Evolutionary conservation across 1,140 invertebrate genomes (phyloP).

Genomic region (Hycleus phaleratus): DNA sequence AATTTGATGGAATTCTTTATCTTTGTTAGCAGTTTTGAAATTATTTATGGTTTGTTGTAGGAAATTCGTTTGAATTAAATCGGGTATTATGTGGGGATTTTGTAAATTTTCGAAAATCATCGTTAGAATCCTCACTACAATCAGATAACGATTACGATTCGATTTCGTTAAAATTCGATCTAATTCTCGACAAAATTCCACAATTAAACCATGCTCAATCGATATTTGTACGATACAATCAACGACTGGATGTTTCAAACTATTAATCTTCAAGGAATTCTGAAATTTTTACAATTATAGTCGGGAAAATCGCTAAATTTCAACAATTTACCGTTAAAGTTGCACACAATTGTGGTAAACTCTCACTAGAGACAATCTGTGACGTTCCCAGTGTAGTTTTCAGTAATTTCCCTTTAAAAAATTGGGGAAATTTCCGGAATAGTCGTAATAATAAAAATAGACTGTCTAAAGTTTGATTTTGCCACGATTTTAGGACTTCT

Average conservation of each 20-base stretch:
- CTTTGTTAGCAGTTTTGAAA: slow-evolving; percentile 44
- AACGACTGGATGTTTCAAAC: slow-evolving; percentile 54
- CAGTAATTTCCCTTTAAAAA: slow-evolving; percentile 45
- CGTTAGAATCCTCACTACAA: slow-evolving; percentile 37
- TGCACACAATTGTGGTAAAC: slow-evolving; percentile 46
- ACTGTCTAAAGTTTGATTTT: slow-evolving; percentile 45
- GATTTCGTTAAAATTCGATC: slow-evolving; percentile 51
- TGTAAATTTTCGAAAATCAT: slow-evolving; percentile 24
- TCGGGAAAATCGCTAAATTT: not conserved
- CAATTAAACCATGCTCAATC: slow-evolving; percentile 41
- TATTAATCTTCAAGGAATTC: slow-evolving; percentile 49
- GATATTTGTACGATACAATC: slow-evolving; percentile 48
- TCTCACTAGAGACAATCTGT: slow-evolving; percentile 49
- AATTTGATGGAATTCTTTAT: slow-evolving; percentile 40
- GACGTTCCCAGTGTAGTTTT: slow-evolving; percentile 47
- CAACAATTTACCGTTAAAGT: slow-evolving; percentile 51
- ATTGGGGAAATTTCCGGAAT: slow-evolving; percentile 42
- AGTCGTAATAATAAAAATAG: slow-evolving; percentile 46
- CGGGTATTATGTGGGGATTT: slow-evolving; percentile 20
- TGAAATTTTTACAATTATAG: not conserved
- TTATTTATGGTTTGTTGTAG: slow-evolving; percentile 42
- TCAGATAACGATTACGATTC: slow-evolving; percentile 51
- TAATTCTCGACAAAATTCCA: slow-evolving; percentile 49
- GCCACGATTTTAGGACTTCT: slow-evolving; percentile 50
- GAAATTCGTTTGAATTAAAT: slow-evolving; percentile 36